A percentile compares a stretch with the other conserved stretches of the same genome.
These are phyloP conservation scores for Coracias cyanogaster DNA, from an alignment of 2,797 vertebrate species.

Conservation along the genomic window DNA sequence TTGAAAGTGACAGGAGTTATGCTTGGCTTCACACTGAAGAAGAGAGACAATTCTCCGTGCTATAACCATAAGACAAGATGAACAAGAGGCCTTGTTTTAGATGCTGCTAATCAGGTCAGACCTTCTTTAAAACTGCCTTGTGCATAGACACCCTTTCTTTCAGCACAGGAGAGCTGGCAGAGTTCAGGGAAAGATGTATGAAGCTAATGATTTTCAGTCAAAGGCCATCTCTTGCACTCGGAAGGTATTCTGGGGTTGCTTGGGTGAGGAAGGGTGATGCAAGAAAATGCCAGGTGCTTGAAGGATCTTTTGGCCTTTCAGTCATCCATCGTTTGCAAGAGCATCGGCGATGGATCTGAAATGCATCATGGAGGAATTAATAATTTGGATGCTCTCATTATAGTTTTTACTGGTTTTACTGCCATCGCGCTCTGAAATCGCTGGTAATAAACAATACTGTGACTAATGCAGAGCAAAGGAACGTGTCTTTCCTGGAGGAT, in stretches of 20 bases:
- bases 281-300: neutral
- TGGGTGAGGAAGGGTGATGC: neutral
- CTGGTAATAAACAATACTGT: neutral
- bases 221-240: neutral
- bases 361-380: neutral
- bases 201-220: neutral
- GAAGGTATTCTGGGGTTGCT: neutral
- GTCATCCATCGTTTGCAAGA: neutral
- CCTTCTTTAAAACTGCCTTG: neutral
- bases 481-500: rapidly evolving
- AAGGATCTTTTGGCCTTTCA: constrained; percentile 1
- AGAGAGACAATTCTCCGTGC: neutral
- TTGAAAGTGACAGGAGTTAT: neutral
- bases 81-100: neutral
- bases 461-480: neutral
- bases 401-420: neutral
- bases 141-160: neutral
- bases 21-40: neutral
- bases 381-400: neutral
- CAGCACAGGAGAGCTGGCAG: neutral
- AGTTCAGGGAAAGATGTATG: neutral
- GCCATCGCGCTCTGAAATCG: neutral
- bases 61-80: neutral
- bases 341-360: neutral
- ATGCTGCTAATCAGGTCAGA: neutral